phyloP scores from a whole-genome alignment of 2,888 invertebrate genomes.

The Lycia hirtaria region DNA sequence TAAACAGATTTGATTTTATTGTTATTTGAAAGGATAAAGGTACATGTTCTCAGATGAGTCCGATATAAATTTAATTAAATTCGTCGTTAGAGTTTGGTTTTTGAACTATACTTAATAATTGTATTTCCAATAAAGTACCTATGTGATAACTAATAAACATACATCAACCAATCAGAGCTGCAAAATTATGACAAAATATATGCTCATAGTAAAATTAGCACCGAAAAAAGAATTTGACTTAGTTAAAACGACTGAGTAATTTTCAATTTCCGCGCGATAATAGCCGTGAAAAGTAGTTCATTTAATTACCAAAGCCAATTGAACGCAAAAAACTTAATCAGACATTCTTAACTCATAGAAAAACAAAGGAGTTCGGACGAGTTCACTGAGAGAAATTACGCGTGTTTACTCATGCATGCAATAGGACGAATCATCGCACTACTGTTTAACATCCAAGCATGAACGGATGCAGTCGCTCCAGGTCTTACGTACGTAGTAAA shows the following conservation, averaged over 20 bases:
- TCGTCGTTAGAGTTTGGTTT: no score
- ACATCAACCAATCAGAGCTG: no score
- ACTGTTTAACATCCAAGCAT: conserved; percentile 41
- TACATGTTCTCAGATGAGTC: no score
- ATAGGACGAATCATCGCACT: conserved; percentile 22
- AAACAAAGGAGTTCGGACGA: conserved; percentile 14
- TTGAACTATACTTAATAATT: no score
- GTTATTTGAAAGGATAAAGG: no score
- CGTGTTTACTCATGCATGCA: conserved; percentile 16
- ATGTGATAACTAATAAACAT: no score
- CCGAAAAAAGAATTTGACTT: neutral
- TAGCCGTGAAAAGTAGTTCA: conserved; percentile 10
- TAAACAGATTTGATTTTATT: no score
- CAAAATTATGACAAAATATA: neutral
- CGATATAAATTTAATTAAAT: no score
- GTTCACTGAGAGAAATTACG: conserved; percentile 11
- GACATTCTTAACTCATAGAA: conserved; percentile 4
- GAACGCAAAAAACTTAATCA: conserved; percentile 14
- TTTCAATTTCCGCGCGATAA: conserved; percentile 14
- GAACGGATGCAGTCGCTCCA: conserved; percentile 49
- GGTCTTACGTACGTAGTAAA: conserved; percentile 56
- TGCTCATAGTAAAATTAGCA: neutral
- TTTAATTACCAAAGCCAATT: conserved; percentile 16
- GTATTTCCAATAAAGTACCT: no score
- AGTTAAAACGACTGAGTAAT: neutral